These are phyloP conservation scores for Poeciliopsis paucimaculata DNA, from an alignment of 2,797 vertebrate species.

Conservation along the genomic window DNA sequence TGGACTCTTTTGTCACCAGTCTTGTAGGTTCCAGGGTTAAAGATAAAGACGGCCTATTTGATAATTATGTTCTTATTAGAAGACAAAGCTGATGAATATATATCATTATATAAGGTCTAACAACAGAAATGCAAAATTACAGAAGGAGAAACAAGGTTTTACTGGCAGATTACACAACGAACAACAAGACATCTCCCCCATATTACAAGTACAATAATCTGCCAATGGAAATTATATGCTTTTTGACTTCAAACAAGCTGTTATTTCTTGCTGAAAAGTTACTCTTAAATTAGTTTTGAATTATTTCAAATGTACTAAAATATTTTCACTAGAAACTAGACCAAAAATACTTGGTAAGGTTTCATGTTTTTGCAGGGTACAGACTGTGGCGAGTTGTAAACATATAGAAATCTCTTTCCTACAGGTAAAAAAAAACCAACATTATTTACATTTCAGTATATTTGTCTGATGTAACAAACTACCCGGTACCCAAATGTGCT, in stretches of 20 bases:
- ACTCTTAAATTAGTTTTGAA: too few relatives aligned
- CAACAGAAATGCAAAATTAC: constrained; percentile 25
- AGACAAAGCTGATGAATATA: constrained; percentile 15
- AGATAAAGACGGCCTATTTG: constrained; percentile 9
- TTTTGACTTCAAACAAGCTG: too few relatives aligned
- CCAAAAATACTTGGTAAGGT: too few relatives aligned
- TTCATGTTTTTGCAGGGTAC: background rate
- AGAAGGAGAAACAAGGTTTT: constrained; percentile 11
- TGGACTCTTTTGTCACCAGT: background rate
- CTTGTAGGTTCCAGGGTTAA: background rate
- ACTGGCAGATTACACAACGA: too few relatives aligned
- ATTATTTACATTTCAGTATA: constrained; percentile 45
- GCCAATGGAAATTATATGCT: too few relatives aligned
- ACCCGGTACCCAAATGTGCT: constrained; percentile 33
- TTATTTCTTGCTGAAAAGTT: too few relatives aligned
- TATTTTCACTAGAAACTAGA: too few relatives aligned
- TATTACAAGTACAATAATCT: too few relatives aligned
- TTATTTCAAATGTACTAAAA: too few relatives aligned
- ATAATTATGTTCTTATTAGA: constrained; percentile 1
- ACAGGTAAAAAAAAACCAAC: constrained; percentile 23
- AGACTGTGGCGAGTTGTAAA: constrained; percentile 32
- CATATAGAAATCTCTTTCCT: constrained; percentile 31
- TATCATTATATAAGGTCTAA: constrained; percentile 13
- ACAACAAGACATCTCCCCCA: too few relatives aligned
- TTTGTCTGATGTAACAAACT: constrained; percentile 46